A percentile compares a stretch with the other conserved stretches of the same genome.
Evolutionary conservation across 2,888 invertebrate species (phyloP).

Genomic region (Limulus polyphemus): DNA sequence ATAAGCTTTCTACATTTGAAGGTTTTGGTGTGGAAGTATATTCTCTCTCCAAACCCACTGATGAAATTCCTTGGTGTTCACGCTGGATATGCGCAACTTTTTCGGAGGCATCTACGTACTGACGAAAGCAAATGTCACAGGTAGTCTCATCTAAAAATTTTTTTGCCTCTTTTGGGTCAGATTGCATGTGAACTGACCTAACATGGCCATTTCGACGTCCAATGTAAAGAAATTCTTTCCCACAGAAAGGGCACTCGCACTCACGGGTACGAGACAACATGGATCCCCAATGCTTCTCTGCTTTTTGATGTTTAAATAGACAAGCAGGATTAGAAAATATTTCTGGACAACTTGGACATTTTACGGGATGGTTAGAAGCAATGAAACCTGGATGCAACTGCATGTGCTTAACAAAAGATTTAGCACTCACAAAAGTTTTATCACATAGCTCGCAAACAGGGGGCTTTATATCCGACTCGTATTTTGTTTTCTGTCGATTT

Average conservation of each 20-base stretch:
- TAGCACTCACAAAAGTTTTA: not conserved
- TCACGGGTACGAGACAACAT: constrained; percentile 7
- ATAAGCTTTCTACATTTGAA: too few species aligned
- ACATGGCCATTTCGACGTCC: constrained; percentile 14
- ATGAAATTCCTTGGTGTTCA: too few species aligned
- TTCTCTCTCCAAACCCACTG: too few species aligned
- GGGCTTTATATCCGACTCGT: not conserved
- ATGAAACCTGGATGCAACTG: not conserved
- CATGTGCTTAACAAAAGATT: not conserved
- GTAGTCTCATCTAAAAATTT: constrained; percentile 14
- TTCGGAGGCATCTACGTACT: constrained; percentile 6
- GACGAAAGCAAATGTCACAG: constrained; percentile 13
- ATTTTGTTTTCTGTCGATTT: too few species aligned
- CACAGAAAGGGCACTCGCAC: constrained; percentile 18
- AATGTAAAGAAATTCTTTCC: constrained; percentile 12
- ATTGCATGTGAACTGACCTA: constrained; percentile 10
- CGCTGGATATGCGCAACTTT: too few species aligned
- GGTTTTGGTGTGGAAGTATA: too few species aligned
- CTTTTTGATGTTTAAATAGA: constrained; percentile 14
- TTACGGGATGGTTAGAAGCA: not conserved
- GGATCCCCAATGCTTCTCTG: constrained; percentile 16
- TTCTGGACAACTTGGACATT: constrained; percentile 15
- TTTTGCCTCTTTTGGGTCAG: constrained; percentile 7
- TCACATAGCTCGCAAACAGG: not conserved
- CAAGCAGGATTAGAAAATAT: constrained; percentile 10